Evolutionary conservation across 2,797 vertebrate genomes (phyloP).

Genomic region (Sebastes ruberrimus): DNA sequence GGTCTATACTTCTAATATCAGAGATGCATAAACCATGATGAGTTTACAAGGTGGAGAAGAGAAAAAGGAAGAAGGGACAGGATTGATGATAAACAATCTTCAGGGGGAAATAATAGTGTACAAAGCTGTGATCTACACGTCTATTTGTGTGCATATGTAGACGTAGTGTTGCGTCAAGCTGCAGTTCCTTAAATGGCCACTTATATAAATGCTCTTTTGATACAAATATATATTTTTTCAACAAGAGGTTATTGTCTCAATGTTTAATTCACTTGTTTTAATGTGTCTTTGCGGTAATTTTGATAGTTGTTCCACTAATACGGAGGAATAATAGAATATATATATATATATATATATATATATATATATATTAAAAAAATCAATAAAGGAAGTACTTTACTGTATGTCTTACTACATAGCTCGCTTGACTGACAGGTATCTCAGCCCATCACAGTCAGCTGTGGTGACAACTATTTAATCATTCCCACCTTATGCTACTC

Average conservation of each 20-base stretch:
- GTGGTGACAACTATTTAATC: not conserved
- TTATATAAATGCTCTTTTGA: too few species aligned
- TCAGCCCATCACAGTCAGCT: not conserved
- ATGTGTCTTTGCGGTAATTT: not conserved
- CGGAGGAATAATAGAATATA: not conserved
- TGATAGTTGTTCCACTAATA: not conserved
- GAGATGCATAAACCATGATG: too few species aligned
- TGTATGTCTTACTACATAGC: not conserved
- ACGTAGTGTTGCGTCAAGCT: too few species aligned
- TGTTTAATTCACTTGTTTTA: not conserved
- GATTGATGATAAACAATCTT: too few species aligned
- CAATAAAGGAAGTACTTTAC: not conserved
- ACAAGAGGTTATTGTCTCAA: not conserved
- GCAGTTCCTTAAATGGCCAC: too few species aligned
- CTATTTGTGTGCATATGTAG: too few species aligned
- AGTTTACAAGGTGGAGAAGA: too few species aligned
- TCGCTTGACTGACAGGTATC: not conserved
- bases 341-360: not conserved
- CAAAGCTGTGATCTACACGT: too few species aligned
- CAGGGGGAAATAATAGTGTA: too few species aligned
- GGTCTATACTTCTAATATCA: too few species aligned
- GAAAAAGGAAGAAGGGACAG: too few species aligned
- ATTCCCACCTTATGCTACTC: not conserved
- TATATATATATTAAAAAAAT: not conserved
- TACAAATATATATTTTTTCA: not conserved